phyloP scores from a whole-genome alignment of 1,140 invertebrate genomes.

The Cherax destructor region DNA sequence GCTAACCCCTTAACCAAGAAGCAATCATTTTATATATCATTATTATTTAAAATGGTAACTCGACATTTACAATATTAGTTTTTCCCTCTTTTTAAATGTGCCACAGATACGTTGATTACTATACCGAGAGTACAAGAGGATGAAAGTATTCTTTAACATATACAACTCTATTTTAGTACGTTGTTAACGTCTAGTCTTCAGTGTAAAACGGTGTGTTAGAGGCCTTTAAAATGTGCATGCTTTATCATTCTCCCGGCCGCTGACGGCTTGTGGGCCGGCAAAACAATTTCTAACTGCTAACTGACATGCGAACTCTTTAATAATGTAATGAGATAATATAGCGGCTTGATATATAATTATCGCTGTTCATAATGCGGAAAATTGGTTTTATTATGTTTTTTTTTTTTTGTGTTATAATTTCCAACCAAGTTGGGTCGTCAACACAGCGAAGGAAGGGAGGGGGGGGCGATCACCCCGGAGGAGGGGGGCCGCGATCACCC shows the following conservation, averaged over 20 bases:
- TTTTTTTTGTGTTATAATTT: background rate
- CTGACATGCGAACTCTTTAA: background rate
- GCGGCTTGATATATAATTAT: background rate
- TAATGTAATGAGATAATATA: background rate
- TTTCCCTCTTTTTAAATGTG: background rate
- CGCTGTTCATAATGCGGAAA: background rate
- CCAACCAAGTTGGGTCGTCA: too few species aligned
- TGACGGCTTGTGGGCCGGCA: background rate
- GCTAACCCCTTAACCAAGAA: background rate
- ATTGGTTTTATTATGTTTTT: background rate
- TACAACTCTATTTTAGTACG: background rate
- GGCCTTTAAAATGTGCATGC: background rate
- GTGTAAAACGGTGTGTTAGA: background rate
- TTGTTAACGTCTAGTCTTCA: background rate
- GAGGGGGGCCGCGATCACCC: too few species aligned
- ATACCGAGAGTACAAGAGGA: background rate
- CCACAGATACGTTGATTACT: background rate
- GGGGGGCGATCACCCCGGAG: too few species aligned
- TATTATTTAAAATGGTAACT: background rate
- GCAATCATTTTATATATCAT: background rate
- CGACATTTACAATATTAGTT: background rate
- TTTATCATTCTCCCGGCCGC: background rate
- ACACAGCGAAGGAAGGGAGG: too few species aligned
- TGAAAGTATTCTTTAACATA: background rate
- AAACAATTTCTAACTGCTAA: background rate